A percentile compares a stretch with the other conserved stretches of the same genome.
phyloP scores from a whole-genome alignment of 1,140 invertebrate species.

The Leptinotarsa defecta region DNA sequence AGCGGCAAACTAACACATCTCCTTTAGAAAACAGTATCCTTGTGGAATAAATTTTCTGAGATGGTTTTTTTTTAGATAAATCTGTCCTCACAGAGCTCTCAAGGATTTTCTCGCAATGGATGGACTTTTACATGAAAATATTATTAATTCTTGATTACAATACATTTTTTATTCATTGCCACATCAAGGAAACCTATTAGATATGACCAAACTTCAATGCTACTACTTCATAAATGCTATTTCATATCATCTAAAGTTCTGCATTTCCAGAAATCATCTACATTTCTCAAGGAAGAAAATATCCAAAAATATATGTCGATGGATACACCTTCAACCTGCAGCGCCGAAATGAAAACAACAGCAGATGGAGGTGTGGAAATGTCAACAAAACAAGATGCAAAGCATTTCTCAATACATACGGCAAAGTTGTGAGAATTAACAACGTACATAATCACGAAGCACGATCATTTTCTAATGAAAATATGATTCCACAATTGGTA shows the following conservation, averaged over 20 bases:
- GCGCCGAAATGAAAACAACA: constrained; percentile 15
- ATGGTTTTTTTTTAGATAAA: no score
- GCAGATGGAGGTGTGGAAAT: constrained; percentile 34
- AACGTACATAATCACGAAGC: constrained; percentile 30
- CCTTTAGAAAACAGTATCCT: no score
- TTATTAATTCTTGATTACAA: no score
- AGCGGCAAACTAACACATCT: no score
- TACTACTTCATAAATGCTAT: background rate
- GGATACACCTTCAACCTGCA: constrained; percentile 20
- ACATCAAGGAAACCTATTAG: background rate
- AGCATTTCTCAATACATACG: constrained; percentile 30
- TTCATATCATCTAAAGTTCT: background rate
- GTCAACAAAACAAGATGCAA: constrained; percentile 31
- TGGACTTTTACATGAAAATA: no score
- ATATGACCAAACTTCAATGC: background rate
- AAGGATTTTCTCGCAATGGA: no score
- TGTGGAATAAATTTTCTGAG: no score
- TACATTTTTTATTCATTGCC: no score
- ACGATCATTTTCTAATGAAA: constrained; percentile 9
- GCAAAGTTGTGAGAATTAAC: constrained; percentile 29
- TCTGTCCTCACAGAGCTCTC: no score
- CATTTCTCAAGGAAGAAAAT: constrained; percentile 3
- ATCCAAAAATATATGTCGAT: constrained; percentile 18
- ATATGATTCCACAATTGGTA: constrained; percentile 26
- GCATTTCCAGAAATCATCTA: constrained; percentile 23